Evolutionary conservation across 2,888 invertebrate genomes (phyloP).

Genomic region (Incurvaria masculella): DNA sequence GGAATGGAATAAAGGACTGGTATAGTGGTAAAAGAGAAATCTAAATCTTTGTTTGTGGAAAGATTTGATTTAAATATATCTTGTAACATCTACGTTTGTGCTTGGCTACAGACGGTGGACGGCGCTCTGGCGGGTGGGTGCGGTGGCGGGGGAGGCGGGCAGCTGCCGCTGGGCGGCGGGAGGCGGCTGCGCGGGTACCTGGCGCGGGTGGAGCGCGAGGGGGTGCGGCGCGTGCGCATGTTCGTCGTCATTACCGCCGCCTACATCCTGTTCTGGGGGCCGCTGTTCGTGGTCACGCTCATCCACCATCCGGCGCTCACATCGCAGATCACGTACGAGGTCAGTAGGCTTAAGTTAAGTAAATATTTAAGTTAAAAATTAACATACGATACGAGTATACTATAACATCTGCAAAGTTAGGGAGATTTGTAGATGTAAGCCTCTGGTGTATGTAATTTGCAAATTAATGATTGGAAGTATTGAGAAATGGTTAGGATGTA

Average conservation of each 20-base stretch:
- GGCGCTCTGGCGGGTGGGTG: conserved; percentile 37
- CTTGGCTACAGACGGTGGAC: conserved; percentile 47
- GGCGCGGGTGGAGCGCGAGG: conserved; percentile 74
- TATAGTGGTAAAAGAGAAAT: too few relatives aligned
- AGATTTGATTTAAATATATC: too few relatives aligned
- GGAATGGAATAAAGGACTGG: too few relatives aligned
- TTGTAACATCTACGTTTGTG: too few relatives aligned
- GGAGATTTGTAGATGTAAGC: too few relatives aligned
- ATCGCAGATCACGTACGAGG: conserved; percentile 72
- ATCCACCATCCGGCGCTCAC: conserved; percentile 72
- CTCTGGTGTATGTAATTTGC: too few relatives aligned
- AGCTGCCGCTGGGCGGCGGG: conserved; percentile 62
- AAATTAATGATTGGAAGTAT: too few relatives aligned
- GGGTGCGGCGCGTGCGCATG: conserved; percentile 80
- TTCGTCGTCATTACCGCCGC: conserved; percentile 81
- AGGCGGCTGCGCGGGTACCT: conserved; percentile 74
- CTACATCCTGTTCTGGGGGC: conserved; percentile 88
- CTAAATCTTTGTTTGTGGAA: too few relatives aligned
- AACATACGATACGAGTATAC: too few relatives aligned
- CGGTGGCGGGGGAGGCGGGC: conserved; percentile 31
- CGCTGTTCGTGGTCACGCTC: conserved; percentile 81
- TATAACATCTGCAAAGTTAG: too few relatives aligned
- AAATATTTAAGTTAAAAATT: neutral
- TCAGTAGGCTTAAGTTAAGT: conserved; percentile 23
- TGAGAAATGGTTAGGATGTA: too few relatives aligned